These are phyloP conservation scores for Cataglyphis hispanica DNA, from an alignment of 1,140 invertebrate genomes.

Conservation along the genomic window DNA sequence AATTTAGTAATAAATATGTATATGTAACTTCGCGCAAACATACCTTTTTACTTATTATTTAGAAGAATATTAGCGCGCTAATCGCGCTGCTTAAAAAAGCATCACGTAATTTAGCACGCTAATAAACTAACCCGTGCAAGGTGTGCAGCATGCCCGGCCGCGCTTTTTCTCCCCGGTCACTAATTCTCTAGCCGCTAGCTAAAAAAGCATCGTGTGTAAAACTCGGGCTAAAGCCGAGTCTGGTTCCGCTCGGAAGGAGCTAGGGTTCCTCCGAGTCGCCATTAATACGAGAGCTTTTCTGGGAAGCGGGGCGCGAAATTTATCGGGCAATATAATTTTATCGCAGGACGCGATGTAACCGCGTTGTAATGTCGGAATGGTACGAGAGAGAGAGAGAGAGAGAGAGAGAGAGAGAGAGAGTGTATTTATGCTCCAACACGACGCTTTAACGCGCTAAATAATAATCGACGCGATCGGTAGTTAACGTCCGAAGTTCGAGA, in stretches of 20 bases:
- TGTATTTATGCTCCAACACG: background rate
- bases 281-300: constrained; percentile 61
- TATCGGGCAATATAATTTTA: constrained; percentile 65
- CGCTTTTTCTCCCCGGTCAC: constrained; percentile 38
- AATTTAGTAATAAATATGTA: no score
- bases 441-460: constrained; percentile 50
- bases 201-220: constrained; percentile 54
- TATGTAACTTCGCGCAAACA: no score
- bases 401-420: background rate
- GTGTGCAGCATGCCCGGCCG: background rate
- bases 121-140: constrained; percentile 40
- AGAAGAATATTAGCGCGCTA: background rate
- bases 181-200: constrained; percentile 50
- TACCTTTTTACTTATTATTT: background rate
- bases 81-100: constrained; percentile 26
- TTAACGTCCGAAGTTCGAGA: constrained; percentile 60
- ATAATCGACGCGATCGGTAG: constrained; percentile 54
- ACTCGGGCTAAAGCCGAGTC: constrained; percentile 40
- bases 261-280: constrained; percentile 35
- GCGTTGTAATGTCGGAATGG: constrained; percentile 19
- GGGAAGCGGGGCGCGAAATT: constrained; percentile 61
- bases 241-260: constrained; percentile 56
- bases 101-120: constrained; percentile 40
- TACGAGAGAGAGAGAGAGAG: background rate
- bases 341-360: constrained; percentile 28